phyloP scores from a whole-genome alignment of 2,113 vertebrate species.

The Neogale vison region DNA sequence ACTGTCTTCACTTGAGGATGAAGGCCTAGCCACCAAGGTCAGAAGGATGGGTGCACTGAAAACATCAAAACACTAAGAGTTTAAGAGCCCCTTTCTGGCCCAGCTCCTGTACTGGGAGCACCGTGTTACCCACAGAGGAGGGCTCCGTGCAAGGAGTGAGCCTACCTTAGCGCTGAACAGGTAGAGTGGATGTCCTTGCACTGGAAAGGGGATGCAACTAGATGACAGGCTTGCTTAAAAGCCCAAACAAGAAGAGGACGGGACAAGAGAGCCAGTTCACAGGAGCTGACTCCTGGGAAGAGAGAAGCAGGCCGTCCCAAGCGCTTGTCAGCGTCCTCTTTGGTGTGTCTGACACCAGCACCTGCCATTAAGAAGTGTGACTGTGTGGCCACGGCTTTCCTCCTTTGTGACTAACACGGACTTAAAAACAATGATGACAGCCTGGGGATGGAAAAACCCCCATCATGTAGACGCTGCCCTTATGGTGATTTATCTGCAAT shows the following conservation, averaged over 20 bases:
- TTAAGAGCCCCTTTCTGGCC: too few relatives aligned
- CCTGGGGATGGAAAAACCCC: neutral
- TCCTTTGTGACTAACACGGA: neutral
- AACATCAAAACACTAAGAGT: fast-evolving
- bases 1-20: neutral
- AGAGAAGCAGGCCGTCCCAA: neutral
- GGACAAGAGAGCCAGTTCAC: neutral
- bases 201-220: neutral
- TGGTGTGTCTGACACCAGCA: neutral
- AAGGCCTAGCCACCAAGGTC: neutral
- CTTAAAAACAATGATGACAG: neutral
- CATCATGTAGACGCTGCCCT: fast-evolving
- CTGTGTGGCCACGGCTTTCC: too few relatives aligned
- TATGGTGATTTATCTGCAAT: fast-evolving
- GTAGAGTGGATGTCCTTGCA: neutral
- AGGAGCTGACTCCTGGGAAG: neutral
- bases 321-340: neutral
- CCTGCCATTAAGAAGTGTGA: neutral
- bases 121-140: fast-evolving
- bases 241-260: neutral
- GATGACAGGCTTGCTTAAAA: neutral
- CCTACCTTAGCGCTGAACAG: neutral
- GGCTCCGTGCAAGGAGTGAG: neutral
- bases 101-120: neutral
- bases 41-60: neutral